These are phyloP conservation scores for Myrmecobius fasciatus DNA, from an alignment of 2,113 vertebrate genomes.

Conservation along the genomic window DNA sequence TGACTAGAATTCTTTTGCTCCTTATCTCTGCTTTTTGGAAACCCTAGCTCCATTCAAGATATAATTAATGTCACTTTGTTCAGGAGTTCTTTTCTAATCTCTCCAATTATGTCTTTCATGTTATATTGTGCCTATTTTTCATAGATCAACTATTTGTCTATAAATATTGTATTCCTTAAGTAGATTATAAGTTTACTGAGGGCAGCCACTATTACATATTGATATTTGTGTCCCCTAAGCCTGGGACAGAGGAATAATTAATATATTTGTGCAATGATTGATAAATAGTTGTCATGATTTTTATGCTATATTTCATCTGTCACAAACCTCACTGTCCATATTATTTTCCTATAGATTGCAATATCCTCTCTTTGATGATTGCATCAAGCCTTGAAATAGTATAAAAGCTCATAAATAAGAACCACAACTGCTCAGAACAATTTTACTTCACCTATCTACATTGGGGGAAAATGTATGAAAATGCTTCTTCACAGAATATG, in stretches of 20 bases:
- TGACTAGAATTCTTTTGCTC: neutral
- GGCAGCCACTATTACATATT: neutral
- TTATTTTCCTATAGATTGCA: neutral
- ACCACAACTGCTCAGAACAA: neutral
- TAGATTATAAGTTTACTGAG: neutral
- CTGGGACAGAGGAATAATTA: neutral
- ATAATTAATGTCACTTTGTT: neutral
- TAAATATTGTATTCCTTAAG: neutral
- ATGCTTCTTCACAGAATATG: neutral
- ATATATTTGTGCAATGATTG: neutral
- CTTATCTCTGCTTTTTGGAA: neutral
- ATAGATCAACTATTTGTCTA: neutral
- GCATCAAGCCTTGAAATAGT: neutral
- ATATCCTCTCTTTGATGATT: neutral
- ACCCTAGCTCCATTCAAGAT: neutral
- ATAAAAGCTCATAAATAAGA: neutral
- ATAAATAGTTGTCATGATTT: neutral
- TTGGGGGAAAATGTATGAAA: neutral
- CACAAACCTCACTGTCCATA: no score
- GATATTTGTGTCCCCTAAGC: neutral
- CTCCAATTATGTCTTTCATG: no score
- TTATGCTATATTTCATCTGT: no score
- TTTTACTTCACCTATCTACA: neutral
- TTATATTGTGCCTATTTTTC: neutral
- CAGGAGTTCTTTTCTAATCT: neutral